Evolutionary conservation across 35 echinoderm and acorn worm species (phyloP).

Genomic region (Heliocidaris tuberculata): DNA sequence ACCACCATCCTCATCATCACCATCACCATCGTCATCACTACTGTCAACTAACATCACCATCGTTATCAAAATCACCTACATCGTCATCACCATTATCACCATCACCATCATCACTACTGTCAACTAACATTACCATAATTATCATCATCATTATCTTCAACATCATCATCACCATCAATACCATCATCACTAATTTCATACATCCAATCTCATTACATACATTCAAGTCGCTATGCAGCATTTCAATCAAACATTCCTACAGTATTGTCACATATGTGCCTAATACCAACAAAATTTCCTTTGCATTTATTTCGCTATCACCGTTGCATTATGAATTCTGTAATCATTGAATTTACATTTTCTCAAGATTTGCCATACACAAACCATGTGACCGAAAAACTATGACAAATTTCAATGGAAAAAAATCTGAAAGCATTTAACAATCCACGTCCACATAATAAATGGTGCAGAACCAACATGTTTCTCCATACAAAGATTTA

Average conservation of each 20-base stretch:
- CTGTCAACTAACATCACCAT: not conserved
- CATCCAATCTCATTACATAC: not conserved
- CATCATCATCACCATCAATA: not conserved
- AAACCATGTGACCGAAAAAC: constrained; percentile 8
- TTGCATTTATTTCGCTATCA: constrained; percentile 25
- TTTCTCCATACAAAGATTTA: constrained; percentile 4
- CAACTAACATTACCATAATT: not conserved
- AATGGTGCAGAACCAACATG: not conserved
- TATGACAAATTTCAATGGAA: not conserved
- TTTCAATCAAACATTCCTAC: not conserved
- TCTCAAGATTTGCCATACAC: not conserved
- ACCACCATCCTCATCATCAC: not conserved
- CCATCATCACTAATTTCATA: not conserved
- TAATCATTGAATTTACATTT: not conserved
- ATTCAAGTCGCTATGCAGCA: not conserved
- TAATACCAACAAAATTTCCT: constrained; percentile 37
- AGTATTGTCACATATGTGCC: not conserved
- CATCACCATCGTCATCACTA: not conserved
- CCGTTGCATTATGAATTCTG: not conserved
- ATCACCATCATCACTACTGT: no score
- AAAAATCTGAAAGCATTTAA: not conserved
- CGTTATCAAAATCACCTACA: no score
- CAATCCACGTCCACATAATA: not conserved
- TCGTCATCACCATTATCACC: not conserved
- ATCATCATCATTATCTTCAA: no score